Base-by-base conservation (phyloP, 2,113 vertebrate species). In the Thamnaconus septentrionalis region DNA sequence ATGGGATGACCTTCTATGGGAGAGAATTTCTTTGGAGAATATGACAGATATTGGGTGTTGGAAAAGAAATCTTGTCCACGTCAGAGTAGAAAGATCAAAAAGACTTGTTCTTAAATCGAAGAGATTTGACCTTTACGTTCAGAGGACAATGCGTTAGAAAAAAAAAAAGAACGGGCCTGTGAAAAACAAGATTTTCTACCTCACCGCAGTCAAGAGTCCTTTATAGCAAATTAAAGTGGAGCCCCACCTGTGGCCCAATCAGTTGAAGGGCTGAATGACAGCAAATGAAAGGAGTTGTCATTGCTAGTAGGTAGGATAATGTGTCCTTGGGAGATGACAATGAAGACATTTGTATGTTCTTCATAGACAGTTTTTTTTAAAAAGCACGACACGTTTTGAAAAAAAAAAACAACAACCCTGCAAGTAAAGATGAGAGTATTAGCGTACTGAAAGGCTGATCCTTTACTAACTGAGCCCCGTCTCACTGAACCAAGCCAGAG, bases 391-490 rank as follows among this genome's bases (percentile, higher is more conserved):
- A 2, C 18, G 2, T 31, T 31, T 31, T 31, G 18, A 31, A 31
- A 31, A 31, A 31, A 31, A 31, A 60, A 67, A 68, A 49, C 58
- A 5, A 53, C 70, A 53, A 11, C 8, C 18, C 18, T 31, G 18
- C 49, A 61, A 55, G 76, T 78, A 57, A 86, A 71, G 76, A 72
- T 81, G 61, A 70, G 49, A 47, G 53, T 41, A 71, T 77, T 66
- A 63, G 44, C 46, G 47, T 51, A 18, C 39, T 49, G 46, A 52
- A 7, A 54, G 45, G 41, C 56, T 50, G 69, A 51, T 63, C 5
- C 4, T 64, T 18, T 7, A 40, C 75, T 73, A 78, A 68, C 71
- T 69, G 76, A 83, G 78, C 71, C 62, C 39, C 12, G 46, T 62
- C 56, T 6, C 7, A 63, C 45, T 52, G 66, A 80, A 81, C 39